Evolutionary conservation across 2,888 invertebrate species (phyloP), one percentile per base, ranked within the genome.

Genomic region (Heliconius cydno): DNA sequence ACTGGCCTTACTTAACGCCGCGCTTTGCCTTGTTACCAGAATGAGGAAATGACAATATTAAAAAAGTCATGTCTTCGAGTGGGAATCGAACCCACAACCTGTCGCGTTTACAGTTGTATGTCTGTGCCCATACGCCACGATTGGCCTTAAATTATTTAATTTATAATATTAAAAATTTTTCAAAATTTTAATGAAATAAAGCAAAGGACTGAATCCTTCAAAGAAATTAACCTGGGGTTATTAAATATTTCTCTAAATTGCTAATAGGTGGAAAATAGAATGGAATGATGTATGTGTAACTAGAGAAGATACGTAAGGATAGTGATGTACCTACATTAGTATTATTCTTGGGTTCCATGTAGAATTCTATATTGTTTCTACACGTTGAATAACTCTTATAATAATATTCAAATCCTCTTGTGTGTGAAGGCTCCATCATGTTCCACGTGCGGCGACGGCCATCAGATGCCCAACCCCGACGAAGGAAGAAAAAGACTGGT

Each of bases 361-460:
- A 46, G 6, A 46, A 46, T 46, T 46, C 6, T 6, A 52, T 52
- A 19, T 19, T 52, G 2, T 52, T 52, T 52, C 46, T 6, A 15
- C 19, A 52, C 19, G 6, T 2, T 19, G 46, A 52, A 7, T 52
- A 52, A 52, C 0, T 52, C 22, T 52, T 9, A 52, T 52, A 52
- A 22, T 22, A 46, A 70, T 34, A 34, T n/a, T 22, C 4, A n/a
- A 67, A 15, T n/a, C 5, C 4, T 38, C 46, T 52, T 77, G 19
- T 71, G 65, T 73, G 13, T 13, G 88, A 94, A 98, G 99, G 99
- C 93, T 98, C 98, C 88, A 98, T 99, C 90, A 99, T 99, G 98
- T 99, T 99, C 93, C 99, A 99, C 95, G 98, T 99, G 91, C 96
- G 98, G 89, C 96, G 98, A 90, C 96, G 98, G 89, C 98, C 99